A percentile compares a stretch with the other conserved stretches of the same genome.
Conservation (phyloP, 1,140 invertebrate species). For the Drosophila pallidifrons region DNA sequence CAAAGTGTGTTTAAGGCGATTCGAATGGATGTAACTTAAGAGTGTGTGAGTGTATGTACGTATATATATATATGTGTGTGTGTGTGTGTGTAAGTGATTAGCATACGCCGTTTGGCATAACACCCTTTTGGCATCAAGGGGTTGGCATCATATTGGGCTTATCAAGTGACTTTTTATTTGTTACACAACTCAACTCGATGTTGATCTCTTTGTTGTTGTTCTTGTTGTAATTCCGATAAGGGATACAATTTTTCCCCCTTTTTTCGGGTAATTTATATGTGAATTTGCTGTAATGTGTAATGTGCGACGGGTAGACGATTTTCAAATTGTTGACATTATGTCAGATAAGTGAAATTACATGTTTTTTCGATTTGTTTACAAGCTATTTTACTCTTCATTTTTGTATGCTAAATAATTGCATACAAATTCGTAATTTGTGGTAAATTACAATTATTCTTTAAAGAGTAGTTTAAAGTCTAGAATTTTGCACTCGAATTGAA, state of each 20-base stretch:
- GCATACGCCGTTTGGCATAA: conserved; percentile 73
- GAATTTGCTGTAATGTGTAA: conserved; percentile 54
- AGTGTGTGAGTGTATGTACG: conserved; percentile 26
- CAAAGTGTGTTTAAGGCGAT: conserved; percentile 73
- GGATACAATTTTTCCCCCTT: conserved; percentile 44
- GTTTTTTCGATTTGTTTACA: conserved; percentile 69
- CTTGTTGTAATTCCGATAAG: conserved; percentile 59
- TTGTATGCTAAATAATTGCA: conserved; percentile 13
- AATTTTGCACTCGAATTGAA: not conserved
- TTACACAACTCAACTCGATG: conserved; percentile 72
- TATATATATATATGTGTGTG: conserved; percentile 27
- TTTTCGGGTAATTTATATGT: conserved; percentile 73
- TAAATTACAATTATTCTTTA: conserved; percentile 14
- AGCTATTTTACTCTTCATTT: conserved; percentile 19
- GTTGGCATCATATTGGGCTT: conserved; percentile 72
- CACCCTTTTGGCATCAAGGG: conserved; percentile 70
- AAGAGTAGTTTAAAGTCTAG: conserved; percentile 24
- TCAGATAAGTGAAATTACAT: conserved; percentile 83
- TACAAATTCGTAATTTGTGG: conserved; percentile 17
- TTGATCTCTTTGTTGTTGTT: conserved; percentile 15
- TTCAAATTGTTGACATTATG: conserved; percentile 73
- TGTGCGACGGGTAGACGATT: conserved; percentile 50
- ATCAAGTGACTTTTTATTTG: conserved; percentile 79
- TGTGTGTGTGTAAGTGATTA: conserved; percentile 67
- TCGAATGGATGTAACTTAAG: conserved; percentile 10